A percentile compares a stretch with the other conserved stretches of the same genome.
Conservation (phyloP, 2,888 invertebrate species). For the Drosophila neutralis region DNA sequence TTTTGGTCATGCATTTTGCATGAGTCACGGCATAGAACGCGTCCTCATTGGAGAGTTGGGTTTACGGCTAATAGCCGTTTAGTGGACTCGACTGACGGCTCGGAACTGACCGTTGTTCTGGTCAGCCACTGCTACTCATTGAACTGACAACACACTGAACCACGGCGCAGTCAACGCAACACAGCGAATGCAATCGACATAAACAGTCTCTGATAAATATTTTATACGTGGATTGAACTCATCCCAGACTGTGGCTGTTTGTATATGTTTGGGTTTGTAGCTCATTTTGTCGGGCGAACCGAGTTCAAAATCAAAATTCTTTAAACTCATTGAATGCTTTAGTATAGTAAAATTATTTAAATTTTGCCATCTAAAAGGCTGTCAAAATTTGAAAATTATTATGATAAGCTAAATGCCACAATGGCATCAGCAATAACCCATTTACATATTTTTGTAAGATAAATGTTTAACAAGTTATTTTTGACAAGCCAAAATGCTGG, state of each 20-base stretch:
- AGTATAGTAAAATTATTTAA: background rate
- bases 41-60: slow-evolving; percentile 19
- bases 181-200: slow-evolving; percentile 65
- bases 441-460: no score
- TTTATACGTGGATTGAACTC: slow-evolving; percentile 38
- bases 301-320: background rate
- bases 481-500: background rate
- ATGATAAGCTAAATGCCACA: background rate
- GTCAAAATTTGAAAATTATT: background rate
- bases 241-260: background rate
- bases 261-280: background rate
- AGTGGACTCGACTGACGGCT: slow-evolving; percentile 54
- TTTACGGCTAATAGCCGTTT: slow-evolving; percentile 72
- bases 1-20: slow-evolving; percentile 72
- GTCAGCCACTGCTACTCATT: slow-evolving; percentile 3
- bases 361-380: background rate
- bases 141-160: slow-evolving; percentile 31
- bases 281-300: background rate
- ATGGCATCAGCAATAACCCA: no score
- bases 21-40: slow-evolving; percentile 46
- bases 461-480: background rate
- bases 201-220: slow-evolving; percentile 34
- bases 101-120: slow-evolving; percentile 14
- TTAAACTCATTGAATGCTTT: background rate
- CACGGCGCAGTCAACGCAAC: slow-evolving; percentile 25